Evolutionary conservation across 2,888 invertebrate genomes (phyloP).

Genomic region (Metacarcinus magister): DNA sequence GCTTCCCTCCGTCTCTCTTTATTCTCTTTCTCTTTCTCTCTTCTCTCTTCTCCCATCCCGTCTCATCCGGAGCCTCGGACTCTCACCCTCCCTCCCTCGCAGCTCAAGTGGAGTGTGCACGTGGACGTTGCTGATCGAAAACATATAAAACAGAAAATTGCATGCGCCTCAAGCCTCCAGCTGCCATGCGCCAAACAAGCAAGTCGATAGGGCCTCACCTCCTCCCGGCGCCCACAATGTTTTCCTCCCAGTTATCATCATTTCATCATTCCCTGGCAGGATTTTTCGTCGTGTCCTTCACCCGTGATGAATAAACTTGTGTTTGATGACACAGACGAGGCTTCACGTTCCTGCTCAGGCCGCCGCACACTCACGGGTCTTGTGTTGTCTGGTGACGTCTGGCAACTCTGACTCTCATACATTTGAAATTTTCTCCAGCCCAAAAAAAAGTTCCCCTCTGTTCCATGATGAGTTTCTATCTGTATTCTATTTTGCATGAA

Average conservation of each 20-base stretch:
- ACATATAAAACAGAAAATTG: conserved; percentile 69
- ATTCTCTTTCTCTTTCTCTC: conserved; percentile 29
- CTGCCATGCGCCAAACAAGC: conserved; percentile 69
- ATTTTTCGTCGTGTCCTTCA: conserved; percentile 67
- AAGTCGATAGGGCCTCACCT: conserved; percentile 65
- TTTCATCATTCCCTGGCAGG: conserved; percentile 69
- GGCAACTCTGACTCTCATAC: conserved; percentile 74
- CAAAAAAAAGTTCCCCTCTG: conserved; percentile 74
- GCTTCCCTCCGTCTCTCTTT: not conserved
- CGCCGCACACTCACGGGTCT: not conserved
- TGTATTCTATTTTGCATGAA: conserved; percentile 79
- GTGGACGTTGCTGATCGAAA: conserved; percentile 74
- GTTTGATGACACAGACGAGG: conserved; percentile 51
- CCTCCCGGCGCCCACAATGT: conserved; percentile 66
- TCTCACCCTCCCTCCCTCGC: conserved; percentile 63
- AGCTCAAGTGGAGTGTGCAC: conserved; percentile 63
- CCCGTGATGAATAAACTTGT: conserved; percentile 73
- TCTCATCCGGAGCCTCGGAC: not conserved
- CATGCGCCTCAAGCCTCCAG: conserved; percentile 49
- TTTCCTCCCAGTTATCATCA: conserved; percentile 56
- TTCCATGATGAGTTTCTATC: conserved; percentile 78
- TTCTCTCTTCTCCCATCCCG: conserved; percentile 5
- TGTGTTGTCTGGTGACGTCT: not conserved
- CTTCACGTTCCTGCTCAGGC: not conserved
- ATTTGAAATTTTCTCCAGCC: conserved; percentile 75